Evolutionary conservation across 2,888 invertebrate genomes (phyloP), one percentile per base, ranked within the genome.

Genomic region (Augiades crinisus): DNA sequence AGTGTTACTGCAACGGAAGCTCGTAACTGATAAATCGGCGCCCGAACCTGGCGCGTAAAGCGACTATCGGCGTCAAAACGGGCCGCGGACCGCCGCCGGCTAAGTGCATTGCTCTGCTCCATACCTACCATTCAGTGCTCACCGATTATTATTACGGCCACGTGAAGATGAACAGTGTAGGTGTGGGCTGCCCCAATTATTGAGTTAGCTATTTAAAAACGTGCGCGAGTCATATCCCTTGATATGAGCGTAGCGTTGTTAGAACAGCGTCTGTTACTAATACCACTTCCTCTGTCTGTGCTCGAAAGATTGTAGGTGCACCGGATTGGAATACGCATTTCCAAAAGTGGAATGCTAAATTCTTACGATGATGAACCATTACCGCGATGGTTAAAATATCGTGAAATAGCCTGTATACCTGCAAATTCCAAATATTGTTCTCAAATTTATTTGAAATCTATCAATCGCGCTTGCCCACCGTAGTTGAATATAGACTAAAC

Each of bases 21-120:
- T 82, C 82, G 80, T 79, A 86, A 85, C 81, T 87, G 86, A 84
- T 87, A 86, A 86, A 88, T 87, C 83, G 83, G 74, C 78, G 77
- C 81, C 85, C 88, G 88, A 88, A 88, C 82, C 70, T 69, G 74
- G 75, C 78, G 75, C 79, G 83, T 85, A 81, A 84, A 86, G 78
- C 78, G 78, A 82, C 81, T 73, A 81, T 79, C 79, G 78, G 75
- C 68, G 75, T 68, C 72, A 68, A 74, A 71, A 70, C 71, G 68
- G 70, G 67, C 68, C 68, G 58, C 67, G 68, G 63, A 58, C 56
- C 52, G 45, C 33, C 51, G 45, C 13, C 47, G 47, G 40, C 45
- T 53, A 72, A 85, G 84, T 83, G 78, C 84, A 78, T 74, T 75
- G 79, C 75, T 83, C 81, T 70, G 76, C 51, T 47, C 46, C 33